Percentiles rank a stretch among this genome's conserved stretches.
Evolutionary conservation across 2,113 vertebrate species (phyloP).

Genomic region (Struthio camelus): DNA sequence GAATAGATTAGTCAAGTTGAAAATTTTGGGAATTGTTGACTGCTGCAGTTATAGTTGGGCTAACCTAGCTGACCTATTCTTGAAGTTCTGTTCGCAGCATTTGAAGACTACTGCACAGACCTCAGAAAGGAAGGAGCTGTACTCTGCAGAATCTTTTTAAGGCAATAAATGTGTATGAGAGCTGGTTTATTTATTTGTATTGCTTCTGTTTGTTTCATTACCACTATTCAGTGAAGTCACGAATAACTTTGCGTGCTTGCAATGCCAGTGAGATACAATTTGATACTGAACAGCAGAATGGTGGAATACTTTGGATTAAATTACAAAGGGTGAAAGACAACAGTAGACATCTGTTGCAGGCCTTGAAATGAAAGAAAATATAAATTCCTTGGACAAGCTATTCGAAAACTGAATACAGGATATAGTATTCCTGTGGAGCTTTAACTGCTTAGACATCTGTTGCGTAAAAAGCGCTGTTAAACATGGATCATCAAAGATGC

Average conservation of each 20-base stretch:
- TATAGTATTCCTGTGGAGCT: not conserved
- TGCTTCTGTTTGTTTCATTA: not conserved
- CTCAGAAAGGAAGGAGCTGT: not conserved
- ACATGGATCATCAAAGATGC: not conserved
- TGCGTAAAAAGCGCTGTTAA: slow-evolving; percentile 17
- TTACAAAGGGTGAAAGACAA: slow-evolving; percentile 7
- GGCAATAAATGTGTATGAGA: not conserved
- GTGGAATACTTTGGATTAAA: slow-evolving; percentile 20
- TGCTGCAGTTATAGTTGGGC: not conserved
- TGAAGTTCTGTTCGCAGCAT: not conserved
- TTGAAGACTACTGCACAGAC: not conserved
- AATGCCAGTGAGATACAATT: not conserved
- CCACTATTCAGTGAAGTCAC: not conserved
- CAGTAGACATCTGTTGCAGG: not conserved
- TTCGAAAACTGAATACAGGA: not conserved
- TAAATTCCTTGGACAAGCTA: not conserved
- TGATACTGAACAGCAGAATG: slow-evolving; percentile 22
- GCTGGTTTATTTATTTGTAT: not conserved
- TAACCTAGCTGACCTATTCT: not conserved
- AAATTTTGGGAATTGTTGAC: not conserved
- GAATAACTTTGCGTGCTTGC: not conserved
- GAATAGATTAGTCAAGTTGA: not conserved
- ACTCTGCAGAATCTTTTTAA: not conserved
- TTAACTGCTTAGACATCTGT: not conserved
- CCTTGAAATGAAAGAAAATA: slow-evolving; percentile 1